These are phyloP conservation scores for Papilio gigon DNA, from an alignment of 2,888 invertebrate species.

Conservation along the genomic window DNA sequence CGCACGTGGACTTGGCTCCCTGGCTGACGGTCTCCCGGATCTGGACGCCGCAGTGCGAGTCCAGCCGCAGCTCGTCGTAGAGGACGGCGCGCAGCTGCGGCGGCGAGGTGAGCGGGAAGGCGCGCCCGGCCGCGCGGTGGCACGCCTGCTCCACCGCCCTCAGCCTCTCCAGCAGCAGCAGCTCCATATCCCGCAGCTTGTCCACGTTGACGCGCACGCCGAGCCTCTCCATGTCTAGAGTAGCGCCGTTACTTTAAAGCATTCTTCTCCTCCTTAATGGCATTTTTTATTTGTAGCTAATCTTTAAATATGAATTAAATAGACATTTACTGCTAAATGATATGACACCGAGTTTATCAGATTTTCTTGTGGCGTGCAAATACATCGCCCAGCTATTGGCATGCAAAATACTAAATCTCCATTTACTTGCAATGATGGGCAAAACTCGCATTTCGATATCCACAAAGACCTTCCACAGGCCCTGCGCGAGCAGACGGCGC, in stretches of 20 bases:
- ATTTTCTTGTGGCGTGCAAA: no score
- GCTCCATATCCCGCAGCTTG: conserved; percentile 65
- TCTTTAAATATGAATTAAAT: no score
- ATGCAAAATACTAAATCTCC: neutral
- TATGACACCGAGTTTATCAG: no score
- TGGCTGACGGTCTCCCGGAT: conserved; percentile 64
- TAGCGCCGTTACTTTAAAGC: neutral
- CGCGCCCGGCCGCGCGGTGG: conserved; percentile 65
- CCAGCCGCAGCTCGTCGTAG: conserved; percentile 74
- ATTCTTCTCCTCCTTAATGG: no score
- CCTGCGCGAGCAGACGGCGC: conserved; percentile 53
- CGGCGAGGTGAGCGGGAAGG: conserved; percentile 71
- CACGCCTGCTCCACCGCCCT: conserved; percentile 63
- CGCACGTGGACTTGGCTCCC: conserved; percentile 75
- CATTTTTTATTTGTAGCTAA: no score
- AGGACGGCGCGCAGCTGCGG: conserved; percentile 70
- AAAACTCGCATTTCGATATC: conserved; percentile 74
- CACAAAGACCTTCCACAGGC: conserved; percentile 69
- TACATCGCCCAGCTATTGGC: no score
- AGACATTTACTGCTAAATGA: no score
- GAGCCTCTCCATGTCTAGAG: conserved; percentile 68
- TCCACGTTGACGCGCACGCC: conserved; percentile 65
- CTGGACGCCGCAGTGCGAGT: conserved; percentile 62
- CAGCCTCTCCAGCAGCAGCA: conserved; percentile 57
- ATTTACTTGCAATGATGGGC: conserved; percentile 70